These are phyloP conservation scores for Echinops telfairi DNA, from an alignment of 2,113 vertebrate species.

Conservation along the genomic window DNA sequence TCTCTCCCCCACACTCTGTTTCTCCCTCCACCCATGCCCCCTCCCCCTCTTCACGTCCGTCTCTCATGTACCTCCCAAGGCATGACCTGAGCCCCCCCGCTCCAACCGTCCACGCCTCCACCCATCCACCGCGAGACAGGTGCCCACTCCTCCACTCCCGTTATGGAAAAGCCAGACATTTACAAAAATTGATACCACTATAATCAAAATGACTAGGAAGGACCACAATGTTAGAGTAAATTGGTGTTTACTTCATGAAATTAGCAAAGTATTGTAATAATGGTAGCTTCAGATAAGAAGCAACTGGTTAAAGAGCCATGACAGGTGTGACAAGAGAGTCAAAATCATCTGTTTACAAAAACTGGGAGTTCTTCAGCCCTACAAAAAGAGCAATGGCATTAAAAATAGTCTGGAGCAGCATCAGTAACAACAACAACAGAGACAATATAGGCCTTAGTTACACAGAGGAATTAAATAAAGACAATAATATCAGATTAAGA, in stretches of 20 bases:
- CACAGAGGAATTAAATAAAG: background rate
- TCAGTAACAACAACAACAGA: background rate
- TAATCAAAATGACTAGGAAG: background rate
- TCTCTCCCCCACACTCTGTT: too few relatives aligned
- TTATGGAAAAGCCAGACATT: too few relatives aligned
- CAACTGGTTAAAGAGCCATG: background rate
- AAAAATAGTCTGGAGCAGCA: background rate
- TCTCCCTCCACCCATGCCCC: too few relatives aligned
- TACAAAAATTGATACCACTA: rapidly evolving
- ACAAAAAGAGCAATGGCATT: background rate
- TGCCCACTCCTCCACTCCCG: too few relatives aligned
- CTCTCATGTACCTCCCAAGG: too few relatives aligned
- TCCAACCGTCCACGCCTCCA: too few relatives aligned
- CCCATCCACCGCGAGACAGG: too few relatives aligned
- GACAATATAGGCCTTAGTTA: background rate
- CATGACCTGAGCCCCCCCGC: too few relatives aligned
- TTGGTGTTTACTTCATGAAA: background rate
- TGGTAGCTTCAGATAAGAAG: too few relatives aligned
- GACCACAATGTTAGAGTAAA: background rate
- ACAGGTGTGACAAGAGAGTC: background rate
- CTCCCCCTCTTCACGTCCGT: too few relatives aligned
- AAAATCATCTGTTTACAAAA: background rate
- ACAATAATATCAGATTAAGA: background rate
- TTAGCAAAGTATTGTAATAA: background rate
- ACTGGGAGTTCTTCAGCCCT: background rate